Evolutionary conservation across 2,113 vertebrate species (phyloP).

Genomic region (Parus major): DNA sequence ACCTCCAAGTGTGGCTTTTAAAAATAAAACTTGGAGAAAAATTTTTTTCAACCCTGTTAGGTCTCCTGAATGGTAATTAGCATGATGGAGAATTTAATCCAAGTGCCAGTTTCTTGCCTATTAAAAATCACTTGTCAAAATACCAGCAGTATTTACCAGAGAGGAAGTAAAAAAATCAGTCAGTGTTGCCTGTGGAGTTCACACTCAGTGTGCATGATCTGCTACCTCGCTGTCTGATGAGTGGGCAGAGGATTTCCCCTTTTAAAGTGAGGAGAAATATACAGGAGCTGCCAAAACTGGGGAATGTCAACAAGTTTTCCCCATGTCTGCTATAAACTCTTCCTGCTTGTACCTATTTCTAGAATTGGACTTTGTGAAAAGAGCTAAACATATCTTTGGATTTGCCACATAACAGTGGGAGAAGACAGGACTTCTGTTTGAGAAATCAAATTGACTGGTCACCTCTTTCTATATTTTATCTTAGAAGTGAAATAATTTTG

Average conservation of each 20-base stretch:
- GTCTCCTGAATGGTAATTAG: not conserved
- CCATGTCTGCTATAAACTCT: rapidly evolving
- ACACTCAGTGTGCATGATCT: not conserved
- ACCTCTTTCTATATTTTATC: not conserved
- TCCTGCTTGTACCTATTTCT: not conserved
- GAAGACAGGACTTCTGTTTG: not conserved
- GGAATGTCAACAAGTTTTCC: not conserved
- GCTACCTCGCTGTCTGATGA: rapidly evolving
- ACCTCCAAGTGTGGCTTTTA: not conserved
- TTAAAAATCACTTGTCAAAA: not conserved
- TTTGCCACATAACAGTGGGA: not conserved
- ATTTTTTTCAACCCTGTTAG: not conserved
- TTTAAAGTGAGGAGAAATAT: not conserved
- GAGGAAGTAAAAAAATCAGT: not conserved
- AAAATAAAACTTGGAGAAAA: not conserved
- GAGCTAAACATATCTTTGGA: not conserved
- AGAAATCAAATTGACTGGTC: not conserved
- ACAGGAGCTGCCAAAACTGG: not conserved
- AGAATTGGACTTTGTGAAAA: not conserved
- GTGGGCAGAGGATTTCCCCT: not conserved
- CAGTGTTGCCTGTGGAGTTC: not conserved
- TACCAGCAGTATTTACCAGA: not conserved
- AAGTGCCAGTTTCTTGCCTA: not conserved
- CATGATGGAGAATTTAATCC: not conserved
- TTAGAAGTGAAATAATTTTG: not conserved